A percentile compares a stretch with the other conserved stretches of the same genome.
Conservation (phyloP, 1,140 invertebrate genomes). For the Paraescarpia echinospica region DNA sequence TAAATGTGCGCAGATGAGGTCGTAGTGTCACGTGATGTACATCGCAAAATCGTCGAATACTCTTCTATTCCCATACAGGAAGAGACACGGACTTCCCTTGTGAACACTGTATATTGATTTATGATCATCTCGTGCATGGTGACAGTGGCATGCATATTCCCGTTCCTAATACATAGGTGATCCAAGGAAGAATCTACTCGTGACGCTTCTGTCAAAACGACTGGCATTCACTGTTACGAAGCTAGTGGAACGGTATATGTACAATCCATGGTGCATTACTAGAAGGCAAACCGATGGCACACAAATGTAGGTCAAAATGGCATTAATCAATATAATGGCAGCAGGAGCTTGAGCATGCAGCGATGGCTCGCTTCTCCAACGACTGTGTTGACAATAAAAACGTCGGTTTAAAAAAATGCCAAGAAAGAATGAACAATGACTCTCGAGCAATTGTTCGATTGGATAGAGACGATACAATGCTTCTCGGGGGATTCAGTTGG, state of each 20-base stretch:
- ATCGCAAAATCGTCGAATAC: too few relatives aligned
- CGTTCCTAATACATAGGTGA: too few relatives aligned
- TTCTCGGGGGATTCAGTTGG: neutral
- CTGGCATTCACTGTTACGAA: neutral
- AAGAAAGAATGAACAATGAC: conserved; percentile 6
- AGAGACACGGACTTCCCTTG: too few relatives aligned
- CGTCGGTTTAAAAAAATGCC: neutral
- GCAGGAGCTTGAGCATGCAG: neutral
- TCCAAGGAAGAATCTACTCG: too few relatives aligned
- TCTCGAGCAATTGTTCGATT: neutral
- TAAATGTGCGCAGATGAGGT: too few relatives aligned
- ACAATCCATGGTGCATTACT: neutral
- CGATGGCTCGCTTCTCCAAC: neutral
- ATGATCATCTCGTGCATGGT: too few relatives aligned
- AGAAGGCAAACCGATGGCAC: neutral
- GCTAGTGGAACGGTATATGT: neutral
- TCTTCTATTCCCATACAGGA: too few relatives aligned
- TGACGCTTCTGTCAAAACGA: neutral
- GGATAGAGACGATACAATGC: neutral
- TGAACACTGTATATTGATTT: too few relatives aligned
- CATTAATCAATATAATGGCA: neutral
- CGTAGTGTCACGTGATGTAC: too few relatives aligned
- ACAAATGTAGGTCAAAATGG: neutral
- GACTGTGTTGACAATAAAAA: conserved; percentile 1
- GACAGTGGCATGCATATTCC: too few relatives aligned